phyloP scores from a whole-genome alignment of 2,113 vertebrate species.

The Laticauda laticaudata region DNA sequence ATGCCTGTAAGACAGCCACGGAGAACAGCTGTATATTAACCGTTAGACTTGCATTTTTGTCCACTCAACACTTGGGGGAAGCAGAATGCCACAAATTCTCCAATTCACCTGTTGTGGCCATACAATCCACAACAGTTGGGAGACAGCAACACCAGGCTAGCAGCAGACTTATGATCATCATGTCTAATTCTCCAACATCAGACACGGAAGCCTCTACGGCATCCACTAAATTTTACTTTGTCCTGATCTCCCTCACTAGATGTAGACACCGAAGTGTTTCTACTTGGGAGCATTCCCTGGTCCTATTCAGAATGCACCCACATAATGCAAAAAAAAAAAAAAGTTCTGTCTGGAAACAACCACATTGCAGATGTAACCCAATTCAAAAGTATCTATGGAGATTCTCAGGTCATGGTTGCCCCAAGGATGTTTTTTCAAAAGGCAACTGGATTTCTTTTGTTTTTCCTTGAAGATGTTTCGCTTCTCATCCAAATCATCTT shows the following conservation, averaged over 20 bases:
- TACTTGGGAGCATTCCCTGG: neutral
- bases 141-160: neutral
- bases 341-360: too few species aligned
- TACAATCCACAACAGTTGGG: neutral
- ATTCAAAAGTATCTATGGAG: too few species aligned
- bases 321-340: too few species aligned
- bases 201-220: neutral
- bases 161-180: neutral
- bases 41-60: neutral
- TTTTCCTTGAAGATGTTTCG: neutral
- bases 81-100: neutral
- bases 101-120: neutral
- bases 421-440: neutral
- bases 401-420: neutral
- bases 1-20: neutral
- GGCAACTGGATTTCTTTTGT: neutral
- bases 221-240: neutral
- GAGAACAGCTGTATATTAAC: too few species aligned
- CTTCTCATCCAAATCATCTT: neutral
- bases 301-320: neutral
- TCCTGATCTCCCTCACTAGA: neutral
- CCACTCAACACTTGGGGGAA: conserved; percentile 1
- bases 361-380: neutral
- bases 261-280: neutral
- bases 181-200: too few species aligned